phyloP scores from a whole-genome alignment of 2,113 vertebrate genomes.

The Hyperopisus bebe region DNA sequence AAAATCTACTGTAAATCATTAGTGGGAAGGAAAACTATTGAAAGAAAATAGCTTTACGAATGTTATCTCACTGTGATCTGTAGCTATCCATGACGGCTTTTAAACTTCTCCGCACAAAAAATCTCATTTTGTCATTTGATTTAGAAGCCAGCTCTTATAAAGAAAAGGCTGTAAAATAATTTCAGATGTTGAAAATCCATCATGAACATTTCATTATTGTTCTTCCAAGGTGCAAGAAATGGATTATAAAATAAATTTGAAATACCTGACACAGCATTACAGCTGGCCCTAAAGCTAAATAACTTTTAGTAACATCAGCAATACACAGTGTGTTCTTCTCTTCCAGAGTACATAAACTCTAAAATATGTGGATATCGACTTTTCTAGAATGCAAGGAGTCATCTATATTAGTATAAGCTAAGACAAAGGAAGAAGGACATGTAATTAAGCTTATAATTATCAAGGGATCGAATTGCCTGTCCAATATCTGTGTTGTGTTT shows the following conservation, averaged over 20 bases:
- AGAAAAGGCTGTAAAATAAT: not conserved
- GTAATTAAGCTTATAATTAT: not conserved
- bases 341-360: not conserved
- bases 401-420: not conserved
- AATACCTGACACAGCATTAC: constrained; percentile 4
- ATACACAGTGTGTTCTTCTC: not conserved
- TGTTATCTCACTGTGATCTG: not conserved
- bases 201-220: not conserved
- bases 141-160: not conserved
- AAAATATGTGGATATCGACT: not conserved
- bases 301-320: not conserved
- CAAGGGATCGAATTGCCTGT: not conserved
- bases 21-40: not conserved
- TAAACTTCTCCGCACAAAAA: not conserved
- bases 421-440: not conserved
- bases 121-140: not conserved
- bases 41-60: not conserved
- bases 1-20: not conserved
- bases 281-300: not conserved
- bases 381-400: not conserved
- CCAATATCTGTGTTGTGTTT: not conserved
- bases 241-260: constrained; percentile 2
- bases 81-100: not conserved
- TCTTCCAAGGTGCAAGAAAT: not conserved
- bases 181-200: not conserved